Conservation (phyloP, 2,888 invertebrate species). For the Cancer borealis region DNA sequence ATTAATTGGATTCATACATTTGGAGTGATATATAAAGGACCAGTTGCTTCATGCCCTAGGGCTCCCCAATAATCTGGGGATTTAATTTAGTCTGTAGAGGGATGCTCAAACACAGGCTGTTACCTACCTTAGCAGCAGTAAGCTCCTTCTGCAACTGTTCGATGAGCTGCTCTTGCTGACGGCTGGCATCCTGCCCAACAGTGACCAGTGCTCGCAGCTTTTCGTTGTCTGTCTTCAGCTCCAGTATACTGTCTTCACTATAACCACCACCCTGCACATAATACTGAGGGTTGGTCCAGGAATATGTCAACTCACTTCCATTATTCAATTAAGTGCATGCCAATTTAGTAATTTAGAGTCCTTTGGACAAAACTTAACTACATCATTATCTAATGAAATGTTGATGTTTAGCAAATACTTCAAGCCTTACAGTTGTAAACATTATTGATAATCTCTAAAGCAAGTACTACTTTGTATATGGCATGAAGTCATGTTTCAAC, state of each 20-base stretch:
- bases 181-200: constrained; percentile 71
- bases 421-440: constrained; percentile 6
- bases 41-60: background rate
- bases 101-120: constrained; percentile 25
- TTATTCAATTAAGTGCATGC: background rate
- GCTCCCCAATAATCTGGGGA: background rate
- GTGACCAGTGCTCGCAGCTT: constrained; percentile 70
- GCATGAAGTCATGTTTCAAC: background rate
- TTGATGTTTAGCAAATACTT: background rate
- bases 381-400: background rate
- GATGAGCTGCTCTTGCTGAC: constrained; percentile 72
- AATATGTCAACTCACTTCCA: constrained; percentile 63
- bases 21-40: background rate
- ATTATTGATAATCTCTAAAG: constrained; percentile 16
- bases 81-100: background rate
- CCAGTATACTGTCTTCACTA: constrained; percentile 64
- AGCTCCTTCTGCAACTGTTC: constrained; percentile 72
- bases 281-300: constrained; percentile 67
- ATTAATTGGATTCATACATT: background rate
- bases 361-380: background rate
- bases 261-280: constrained; percentile 68
- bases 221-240: constrained; percentile 67
- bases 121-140: constrained; percentile 71
- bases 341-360: background rate
- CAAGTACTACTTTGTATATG: background rate